A percentile compares a stretch with the other conserved stretches of the same genome.
These are phyloP conservation scores for Platanista minor DNA, from an alignment of 2,113 vertebrate species.

Conservation along the genomic window DNA sequence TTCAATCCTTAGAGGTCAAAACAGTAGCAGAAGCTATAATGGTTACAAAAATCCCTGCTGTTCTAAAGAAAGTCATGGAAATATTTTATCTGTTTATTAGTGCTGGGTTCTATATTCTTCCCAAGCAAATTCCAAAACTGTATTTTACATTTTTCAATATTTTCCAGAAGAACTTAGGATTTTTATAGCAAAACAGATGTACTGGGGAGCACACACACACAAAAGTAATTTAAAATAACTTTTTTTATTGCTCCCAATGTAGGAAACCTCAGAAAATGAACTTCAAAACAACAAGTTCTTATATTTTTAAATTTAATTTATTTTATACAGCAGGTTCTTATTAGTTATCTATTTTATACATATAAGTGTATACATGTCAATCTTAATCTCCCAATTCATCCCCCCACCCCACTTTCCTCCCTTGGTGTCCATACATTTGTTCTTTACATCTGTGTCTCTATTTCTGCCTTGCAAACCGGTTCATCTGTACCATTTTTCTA, in stretches of 20 bases:
- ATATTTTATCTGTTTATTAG: neutral
- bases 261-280: constrained; percentile 35
- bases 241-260: neutral
- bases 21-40: constrained; percentile 6
- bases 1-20: neutral
- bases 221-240: neutral
- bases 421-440: no score
- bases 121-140: neutral
- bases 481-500: no score
- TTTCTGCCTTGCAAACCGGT: no score
- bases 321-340: no score
- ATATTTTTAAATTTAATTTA: no score
- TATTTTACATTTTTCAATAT: neutral
- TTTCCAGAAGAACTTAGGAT: neutral
- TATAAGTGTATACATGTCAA: no score
- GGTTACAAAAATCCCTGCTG: neutral
- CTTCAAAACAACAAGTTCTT: neutral
- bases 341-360: no score
- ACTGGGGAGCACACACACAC: neutral
- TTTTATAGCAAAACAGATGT: constrained; percentile 26
- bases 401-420: no score
- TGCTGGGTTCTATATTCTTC: neutral
- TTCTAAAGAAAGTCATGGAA: neutral
- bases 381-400: no score
- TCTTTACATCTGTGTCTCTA: no score